Conservation (phyloP, 2,797 vertebrate species). For the Pteropus rufus region DNA sequence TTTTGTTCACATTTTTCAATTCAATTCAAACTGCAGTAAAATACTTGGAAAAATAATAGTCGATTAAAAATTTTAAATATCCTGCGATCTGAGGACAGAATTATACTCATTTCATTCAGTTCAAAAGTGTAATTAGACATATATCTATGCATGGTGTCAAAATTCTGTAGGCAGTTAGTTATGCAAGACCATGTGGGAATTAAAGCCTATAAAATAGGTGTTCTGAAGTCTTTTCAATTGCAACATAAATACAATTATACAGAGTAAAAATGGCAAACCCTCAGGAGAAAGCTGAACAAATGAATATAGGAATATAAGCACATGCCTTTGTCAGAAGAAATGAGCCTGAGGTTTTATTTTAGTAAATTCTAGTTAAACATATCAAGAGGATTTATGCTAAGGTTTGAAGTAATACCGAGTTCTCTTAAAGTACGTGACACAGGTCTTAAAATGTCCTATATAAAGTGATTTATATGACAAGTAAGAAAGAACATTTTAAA, state of each 20-base stretch:
- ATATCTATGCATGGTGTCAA: neutral
- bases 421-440: constrained; percentile 9
- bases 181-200: constrained; percentile 24
- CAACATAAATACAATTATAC: constrained; percentile 60
- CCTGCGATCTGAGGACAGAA: constrained; percentile 52
- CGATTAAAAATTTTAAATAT: constrained; percentile 72
- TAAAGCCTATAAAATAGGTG: constrained; percentile 58
- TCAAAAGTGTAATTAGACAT: constrained; percentile 68
- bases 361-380: constrained; percentile 55
- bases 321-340: constrained; percentile 48
- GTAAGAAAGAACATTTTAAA: constrained; percentile 9
- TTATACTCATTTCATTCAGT: constrained; percentile 54
- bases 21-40: constrained; percentile 53
- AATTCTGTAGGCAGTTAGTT: constrained; percentile 46
- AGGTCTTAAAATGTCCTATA: neutral
- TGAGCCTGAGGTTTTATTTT: constrained; percentile 26
- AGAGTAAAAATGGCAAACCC: constrained; percentile 30
- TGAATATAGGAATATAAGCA: neutral
- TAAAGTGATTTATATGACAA: constrained; percentile 26
- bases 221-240: constrained; percentile 31
- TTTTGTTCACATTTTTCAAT: constrained; percentile 52
- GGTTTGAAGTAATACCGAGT: constrained; percentile 30
- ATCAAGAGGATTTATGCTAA: constrained; percentile 30
- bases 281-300: constrained; percentile 40
- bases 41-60: constrained; percentile 71